Conservation (phyloP, 2,113 vertebrate species). For the Odontophorus gujanensis region DNA sequence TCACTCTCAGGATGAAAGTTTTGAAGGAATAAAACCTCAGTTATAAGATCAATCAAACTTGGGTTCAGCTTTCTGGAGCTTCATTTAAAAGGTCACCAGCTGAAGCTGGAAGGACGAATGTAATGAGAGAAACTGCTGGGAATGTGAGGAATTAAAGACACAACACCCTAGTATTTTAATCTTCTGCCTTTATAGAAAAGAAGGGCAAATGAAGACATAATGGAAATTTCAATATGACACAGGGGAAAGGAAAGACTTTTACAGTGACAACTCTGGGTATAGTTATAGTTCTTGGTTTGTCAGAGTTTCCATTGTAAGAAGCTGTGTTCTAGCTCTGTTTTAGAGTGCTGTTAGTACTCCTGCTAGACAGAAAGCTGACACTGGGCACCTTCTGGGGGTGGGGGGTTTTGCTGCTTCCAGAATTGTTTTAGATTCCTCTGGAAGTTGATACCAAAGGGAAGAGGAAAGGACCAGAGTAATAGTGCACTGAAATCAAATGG, state of each 20-base stretch:
- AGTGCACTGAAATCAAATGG: not conserved
- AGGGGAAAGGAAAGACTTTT: not conserved
- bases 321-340: not conserved
- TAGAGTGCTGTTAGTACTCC: not conserved
- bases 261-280: not conserved
- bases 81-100: not conserved
- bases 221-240: constrained; percentile 10
- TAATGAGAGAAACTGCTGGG: not conserved
- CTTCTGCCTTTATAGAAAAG: not conserved
- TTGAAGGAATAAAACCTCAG: not conserved
- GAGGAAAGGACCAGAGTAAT: not conserved
- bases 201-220: constrained; percentile 8
- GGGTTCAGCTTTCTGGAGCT: not conserved
- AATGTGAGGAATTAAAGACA: not conserved
- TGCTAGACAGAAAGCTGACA: not conserved
- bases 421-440: not conserved
- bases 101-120: not conserved
- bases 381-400: not conserved
- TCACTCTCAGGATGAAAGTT: not conserved
- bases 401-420: not conserved
- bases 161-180: not conserved
- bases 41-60: not conserved
- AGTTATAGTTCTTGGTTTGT: not conserved
- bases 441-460: not conserved
- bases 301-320: not conserved